phyloP scores from a whole-genome alignment of 2,888 invertebrate genomes.

The Amphipyra tragopoginis region DNA sequence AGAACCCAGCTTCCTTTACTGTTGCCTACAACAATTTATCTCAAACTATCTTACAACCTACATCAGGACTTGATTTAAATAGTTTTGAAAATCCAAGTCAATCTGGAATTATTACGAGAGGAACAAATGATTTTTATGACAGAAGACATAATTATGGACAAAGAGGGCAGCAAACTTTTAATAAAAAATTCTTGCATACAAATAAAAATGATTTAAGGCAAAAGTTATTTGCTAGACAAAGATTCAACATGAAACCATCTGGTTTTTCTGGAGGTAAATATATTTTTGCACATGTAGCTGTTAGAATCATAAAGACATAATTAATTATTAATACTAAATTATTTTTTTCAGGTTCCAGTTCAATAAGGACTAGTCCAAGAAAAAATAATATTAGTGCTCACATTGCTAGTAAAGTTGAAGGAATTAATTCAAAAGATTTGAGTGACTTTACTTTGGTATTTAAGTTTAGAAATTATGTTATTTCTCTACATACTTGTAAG shows the following conservation, averaged over 20 bases:
- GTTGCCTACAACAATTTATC: slow-evolving; percentile 25
- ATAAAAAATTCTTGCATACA: slow-evolving; percentile 6
- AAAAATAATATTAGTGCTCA: slow-evolving; percentile 2
- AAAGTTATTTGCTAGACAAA: slow-evolving; percentile 57
- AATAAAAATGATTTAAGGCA: slow-evolving; percentile 61
- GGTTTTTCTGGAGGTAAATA: slow-evolving; percentile 43
- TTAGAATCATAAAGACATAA: not conserved
- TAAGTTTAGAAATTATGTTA: not conserved
- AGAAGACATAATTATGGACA: slow-evolving; percentile 19
- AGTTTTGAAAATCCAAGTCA: slow-evolving; percentile 14
- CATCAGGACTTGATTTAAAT: slow-evolving; percentile 14
- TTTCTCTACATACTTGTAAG: not conserved
- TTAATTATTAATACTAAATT: too few species aligned
- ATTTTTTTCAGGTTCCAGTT: not conserved
- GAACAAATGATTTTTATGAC: slow-evolving; percentile 4
- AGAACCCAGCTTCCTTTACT: slow-evolving; percentile 37
- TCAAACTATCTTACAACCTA: slow-evolving; percentile 7
- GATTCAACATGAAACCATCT: slow-evolving; percentile 36
- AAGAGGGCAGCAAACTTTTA: not conserved
- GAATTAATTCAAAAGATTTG: slow-evolving; percentile 8
- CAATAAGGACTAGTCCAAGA: not conserved
- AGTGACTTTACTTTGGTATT: slow-evolving; percentile 12
- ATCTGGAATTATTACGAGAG: not conserved
- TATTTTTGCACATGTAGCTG: slow-evolving; percentile 3
- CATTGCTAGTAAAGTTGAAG: slow-evolving; percentile 17